Percentiles rank a stretch among this genome's conserved stretches.
Evolutionary conservation across 2,888 invertebrate genomes (phyloP).

Genomic region (Orchesellides sinensis): DNA sequence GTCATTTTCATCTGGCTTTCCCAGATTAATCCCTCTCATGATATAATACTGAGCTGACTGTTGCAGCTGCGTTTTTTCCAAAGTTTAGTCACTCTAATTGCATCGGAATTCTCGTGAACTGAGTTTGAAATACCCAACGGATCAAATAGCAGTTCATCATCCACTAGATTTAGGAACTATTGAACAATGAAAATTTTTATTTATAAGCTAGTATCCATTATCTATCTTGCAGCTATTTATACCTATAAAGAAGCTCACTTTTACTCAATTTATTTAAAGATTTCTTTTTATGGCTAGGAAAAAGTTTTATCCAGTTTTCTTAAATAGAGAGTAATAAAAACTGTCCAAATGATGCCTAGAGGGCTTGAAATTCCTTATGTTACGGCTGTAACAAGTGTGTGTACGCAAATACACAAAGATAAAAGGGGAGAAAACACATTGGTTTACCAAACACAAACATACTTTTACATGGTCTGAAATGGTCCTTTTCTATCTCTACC

Average conservation of each 20-base stretch:
- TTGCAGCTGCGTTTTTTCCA: no score
- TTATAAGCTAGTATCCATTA: conserved; percentile 64
- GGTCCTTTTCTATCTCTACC: background rate
- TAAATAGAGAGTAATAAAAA: conserved; percentile 72
- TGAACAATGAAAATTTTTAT: background rate
- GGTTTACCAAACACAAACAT: no score
- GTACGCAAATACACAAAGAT: conserved; percentile 9
- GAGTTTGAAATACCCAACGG: background rate
- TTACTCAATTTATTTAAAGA: background rate
- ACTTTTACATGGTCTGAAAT: no score
- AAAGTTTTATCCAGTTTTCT: background rate
- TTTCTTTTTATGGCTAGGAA: background rate
- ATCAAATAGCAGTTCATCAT: background rate
- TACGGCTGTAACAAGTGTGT: conserved; percentile 23
- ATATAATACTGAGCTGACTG: no score
- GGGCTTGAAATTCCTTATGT: conserved; percentile 56
- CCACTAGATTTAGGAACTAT: background rate
- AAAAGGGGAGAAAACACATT: conserved; percentile 18
- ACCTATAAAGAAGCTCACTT: background rate
- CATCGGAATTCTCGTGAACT: no score
- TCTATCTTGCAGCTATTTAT: no score
- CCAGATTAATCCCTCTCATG: no score
- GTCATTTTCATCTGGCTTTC: no score
- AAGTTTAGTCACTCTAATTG: no score
- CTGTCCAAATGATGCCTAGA: conserved; percentile 67